Base-by-base conservation (phyloP, 2,797 vertebrate species). In the Sebastes minor region DNA sequence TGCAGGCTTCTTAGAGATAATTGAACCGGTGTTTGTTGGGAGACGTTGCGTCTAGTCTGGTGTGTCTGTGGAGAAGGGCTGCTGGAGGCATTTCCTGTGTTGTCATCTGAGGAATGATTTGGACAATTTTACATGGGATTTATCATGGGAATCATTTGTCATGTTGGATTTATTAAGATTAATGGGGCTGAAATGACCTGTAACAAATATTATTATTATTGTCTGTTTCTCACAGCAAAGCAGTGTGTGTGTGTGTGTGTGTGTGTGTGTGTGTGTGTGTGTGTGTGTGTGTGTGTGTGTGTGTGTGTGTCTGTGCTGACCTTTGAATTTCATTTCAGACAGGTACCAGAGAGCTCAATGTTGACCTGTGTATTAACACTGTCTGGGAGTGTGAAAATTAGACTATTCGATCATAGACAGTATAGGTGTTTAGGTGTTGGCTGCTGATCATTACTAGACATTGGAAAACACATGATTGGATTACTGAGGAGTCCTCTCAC, bases 301-400 rank as follows among this genome's bases (percentile, higher is more conserved):
- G 46, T 73, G 35, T 28, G 53, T 42, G 55, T 46, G 69, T 20
- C 38, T 78, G 35, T 70, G 27, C 80, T 90, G 87, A 91, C 84
- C 84, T 87, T 88, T 91, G 68, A 76, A 83, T 92, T 27, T 80
- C 35, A 78, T 90, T 81, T 64, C 60, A 81, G 42, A 35, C 74
- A 82, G 23, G 25, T 63, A 61, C 42, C 72, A 13, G 57, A 38
- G 7, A 23, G 53, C 65, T 63, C 25, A 71, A 0, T 27, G 25
- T 71, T 46, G 61, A 71, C 57, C 33, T 42, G 12, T 72, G 49
- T 57, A 55, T 49, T 6, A 69, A 62, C 18, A n/a, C 14, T 20
- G 8, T 57, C 60, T 12, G 22, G 35, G 18, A 20, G 3, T 60
- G 73, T 55, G 5, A 30, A 30, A 46, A 13, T n/a, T 1, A 27